phyloP scores from a whole-genome alignment of 2,113 vertebrate genomes.

The Nyctibius bracteatus region DNA sequence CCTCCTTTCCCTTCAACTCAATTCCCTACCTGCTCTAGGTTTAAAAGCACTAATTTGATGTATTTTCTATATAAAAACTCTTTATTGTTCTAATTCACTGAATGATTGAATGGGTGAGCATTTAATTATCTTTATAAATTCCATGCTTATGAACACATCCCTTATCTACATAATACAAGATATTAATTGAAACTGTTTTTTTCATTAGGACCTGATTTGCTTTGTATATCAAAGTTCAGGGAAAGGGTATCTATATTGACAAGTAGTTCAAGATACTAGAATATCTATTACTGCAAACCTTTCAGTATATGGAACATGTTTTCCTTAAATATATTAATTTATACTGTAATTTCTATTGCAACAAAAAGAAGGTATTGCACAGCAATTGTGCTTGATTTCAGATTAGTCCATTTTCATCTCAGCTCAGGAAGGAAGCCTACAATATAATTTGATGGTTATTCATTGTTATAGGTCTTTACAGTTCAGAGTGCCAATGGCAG shows the following conservation, averaged over 20 bases:
- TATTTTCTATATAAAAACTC: background rate
- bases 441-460: background rate
- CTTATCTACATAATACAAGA: background rate
- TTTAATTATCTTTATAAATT: background rate
- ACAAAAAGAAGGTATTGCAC: background rate
- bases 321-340: background rate
- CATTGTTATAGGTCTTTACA: background rate
- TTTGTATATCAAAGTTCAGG: background rate
- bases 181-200: background rate
- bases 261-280: background rate
- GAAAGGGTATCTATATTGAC: background rate
- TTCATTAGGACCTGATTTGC: background rate
- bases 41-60: background rate
- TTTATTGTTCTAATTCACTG: background rate
- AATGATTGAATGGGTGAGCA: background rate
- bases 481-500: background rate
- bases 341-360: background rate
- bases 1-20: accelerated
- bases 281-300: background rate
- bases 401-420: background rate
- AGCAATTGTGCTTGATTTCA: background rate
- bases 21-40: background rate
- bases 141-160: background rate
- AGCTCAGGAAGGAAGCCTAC: background rate
- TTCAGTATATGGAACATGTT: background rate